These are phyloP conservation scores for Furcifer pardalis DNA, from an alignment of 2,797 vertebrate species.

Conservation along the genomic window DNA sequence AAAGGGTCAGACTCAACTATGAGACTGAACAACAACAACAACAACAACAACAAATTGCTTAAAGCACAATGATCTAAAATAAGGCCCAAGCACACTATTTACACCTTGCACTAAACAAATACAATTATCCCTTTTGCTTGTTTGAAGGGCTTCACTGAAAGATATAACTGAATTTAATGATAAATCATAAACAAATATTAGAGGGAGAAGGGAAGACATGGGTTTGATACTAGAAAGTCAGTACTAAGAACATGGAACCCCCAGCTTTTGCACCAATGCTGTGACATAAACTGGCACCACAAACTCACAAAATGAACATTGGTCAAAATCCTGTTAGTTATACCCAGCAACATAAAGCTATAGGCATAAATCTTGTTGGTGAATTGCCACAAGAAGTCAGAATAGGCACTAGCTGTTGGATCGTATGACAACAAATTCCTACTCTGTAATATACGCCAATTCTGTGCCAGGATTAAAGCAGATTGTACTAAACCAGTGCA, in stretches of 20 bases:
- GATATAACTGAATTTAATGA: neutral
- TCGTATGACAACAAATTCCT: too few relatives aligned
- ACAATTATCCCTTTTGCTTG: neutral
- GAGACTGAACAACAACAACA: too few relatives aligned
- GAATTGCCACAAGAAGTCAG: too few relatives aligned
- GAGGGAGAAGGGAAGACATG: neutral
- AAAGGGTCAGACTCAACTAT: too few relatives aligned
- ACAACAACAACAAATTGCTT: neutral
- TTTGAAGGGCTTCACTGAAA: slow-evolving; percentile 19
- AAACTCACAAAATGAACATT: neutral
- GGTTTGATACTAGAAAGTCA: neutral
- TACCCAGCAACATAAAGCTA: neutral
- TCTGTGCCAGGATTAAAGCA: too few relatives aligned
- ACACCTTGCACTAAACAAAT: neutral
- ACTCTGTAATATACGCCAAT: too few relatives aligned
- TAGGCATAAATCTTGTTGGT: too few relatives aligned
- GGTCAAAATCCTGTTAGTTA: neutral
- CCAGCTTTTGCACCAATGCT: neutral
- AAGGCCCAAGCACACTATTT: neutral
- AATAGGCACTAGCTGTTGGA: too few relatives aligned
- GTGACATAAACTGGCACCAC: neutral
- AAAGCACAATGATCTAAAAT: neutral
- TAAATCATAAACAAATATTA: neutral
- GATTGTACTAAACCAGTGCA: too few relatives aligned
- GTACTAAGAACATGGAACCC: neutral